Evolutionary conservation across 1,140 invertebrate species (phyloP).

Genomic region (Cherax quadricarinatus): DNA sequence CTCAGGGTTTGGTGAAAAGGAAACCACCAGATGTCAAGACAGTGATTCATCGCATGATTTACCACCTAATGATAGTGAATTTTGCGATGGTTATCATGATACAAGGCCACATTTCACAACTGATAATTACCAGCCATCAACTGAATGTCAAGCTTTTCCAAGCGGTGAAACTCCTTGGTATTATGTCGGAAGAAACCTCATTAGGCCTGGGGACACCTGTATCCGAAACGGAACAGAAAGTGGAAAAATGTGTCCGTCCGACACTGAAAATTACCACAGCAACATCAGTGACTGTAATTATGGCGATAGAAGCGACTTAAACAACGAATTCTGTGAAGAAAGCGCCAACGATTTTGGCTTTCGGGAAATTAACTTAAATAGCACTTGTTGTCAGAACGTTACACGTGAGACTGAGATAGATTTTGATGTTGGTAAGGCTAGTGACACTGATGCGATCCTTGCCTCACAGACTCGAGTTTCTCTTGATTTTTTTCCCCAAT

Average conservation of each 20-base stretch:
- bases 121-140: neutral
- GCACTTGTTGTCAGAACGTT: no score
- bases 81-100: neutral
- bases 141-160: neutral
- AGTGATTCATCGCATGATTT: neutral
- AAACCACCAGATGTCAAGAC: neutral
- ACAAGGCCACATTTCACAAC: neutral
- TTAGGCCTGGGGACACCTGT: neutral
- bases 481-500: neutral
- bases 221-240: neutral
- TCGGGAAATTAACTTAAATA: neutral
- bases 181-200: neutral
- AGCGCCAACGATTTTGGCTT: neutral
- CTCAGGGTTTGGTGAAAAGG: neutral
- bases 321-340: neutral
- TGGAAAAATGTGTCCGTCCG: no score
- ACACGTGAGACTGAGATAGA: no score
- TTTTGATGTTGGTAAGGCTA: neutral
- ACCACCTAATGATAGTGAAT: neutral
- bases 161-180: neutral
- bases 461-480: slow-evolving; percentile 13
- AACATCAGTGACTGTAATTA: neutral
- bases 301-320: neutral
- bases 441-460: neutral
- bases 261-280: neutral